Percentiles rank a stretch among this genome's conserved stretches.
Evolutionary conservation across 2,113 vertebrate genomes (phyloP).

Genomic region (Crypturellus undulatus): DNA sequence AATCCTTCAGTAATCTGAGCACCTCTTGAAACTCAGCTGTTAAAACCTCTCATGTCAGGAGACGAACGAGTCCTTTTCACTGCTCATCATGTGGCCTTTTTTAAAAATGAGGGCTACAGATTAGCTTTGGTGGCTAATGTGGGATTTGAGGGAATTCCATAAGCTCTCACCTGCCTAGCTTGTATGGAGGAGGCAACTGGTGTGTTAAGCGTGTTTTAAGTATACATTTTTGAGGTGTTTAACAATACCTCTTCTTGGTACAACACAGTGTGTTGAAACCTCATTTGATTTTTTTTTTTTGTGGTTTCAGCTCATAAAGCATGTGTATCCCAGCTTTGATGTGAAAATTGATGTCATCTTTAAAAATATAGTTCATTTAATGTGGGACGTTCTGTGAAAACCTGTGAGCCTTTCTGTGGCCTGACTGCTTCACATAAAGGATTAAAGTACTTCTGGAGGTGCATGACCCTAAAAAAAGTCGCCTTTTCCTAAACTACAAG

Average conservation of each 20-base stretch:
- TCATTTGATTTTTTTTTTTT: neutral
- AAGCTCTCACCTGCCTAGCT: neutral
- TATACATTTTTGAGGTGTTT: neutral
- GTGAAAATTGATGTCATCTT: neutral
- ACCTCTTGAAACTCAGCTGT: neutral
- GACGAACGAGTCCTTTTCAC: neutral
- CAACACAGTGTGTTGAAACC: neutral
- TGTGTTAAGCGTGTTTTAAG: neutral
- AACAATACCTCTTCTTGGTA: neutral
- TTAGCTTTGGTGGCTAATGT: neutral
- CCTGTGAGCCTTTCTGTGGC: neutral
- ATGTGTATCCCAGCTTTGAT: neutral
- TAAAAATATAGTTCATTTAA: neutral
- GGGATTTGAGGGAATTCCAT: neutral
- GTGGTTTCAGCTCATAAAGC: neutral
- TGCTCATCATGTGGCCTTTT: accelerated
- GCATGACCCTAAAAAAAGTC: neutral
- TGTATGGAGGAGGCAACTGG: neutral
- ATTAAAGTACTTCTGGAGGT: neutral
- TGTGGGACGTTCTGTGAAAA: neutral
- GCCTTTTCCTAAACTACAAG: neutral
- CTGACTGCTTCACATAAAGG: neutral
- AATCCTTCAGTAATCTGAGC: neutral
- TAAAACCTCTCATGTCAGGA: neutral
- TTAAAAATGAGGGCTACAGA: neutral